These are phyloP conservation scores for Aphaenogaster rudis DNA, from an alignment of 1,140 invertebrate genomes.

Conservation along the genomic window DNA sequence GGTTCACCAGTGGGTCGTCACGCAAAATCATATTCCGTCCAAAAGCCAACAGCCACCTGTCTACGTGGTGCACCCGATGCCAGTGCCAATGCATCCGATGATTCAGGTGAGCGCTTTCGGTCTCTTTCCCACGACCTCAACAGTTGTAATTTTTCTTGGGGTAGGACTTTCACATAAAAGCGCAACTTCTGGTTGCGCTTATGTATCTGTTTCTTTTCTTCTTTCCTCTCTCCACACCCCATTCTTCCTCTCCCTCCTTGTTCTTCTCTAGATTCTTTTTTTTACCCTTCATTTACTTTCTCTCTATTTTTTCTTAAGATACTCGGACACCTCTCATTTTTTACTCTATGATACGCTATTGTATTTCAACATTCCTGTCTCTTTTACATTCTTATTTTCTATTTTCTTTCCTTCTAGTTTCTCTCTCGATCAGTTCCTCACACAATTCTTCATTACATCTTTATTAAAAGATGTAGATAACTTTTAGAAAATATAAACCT, in stretches of 20 bases:
- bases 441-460: neutral
- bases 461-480: neutral
- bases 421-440: neutral
- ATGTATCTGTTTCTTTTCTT: neutral
- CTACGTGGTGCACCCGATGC: conserved; percentile 83
- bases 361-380: neutral
- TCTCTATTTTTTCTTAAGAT: neutral
- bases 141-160: neutral
- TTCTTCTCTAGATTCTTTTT: neutral
- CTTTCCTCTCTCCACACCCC: neutral
- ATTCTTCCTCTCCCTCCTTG: neutral
- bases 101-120: conserved; percentile 81
- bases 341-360: neutral
- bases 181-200: neutral
- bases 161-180: neutral
- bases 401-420: neutral
- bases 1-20: conserved; percentile 85
- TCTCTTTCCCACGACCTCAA: conserved; percentile 22
- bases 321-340: neutral
- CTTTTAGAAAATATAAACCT: neutral
- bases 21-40: conserved; percentile 81
- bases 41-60: conserved; percentile 82
- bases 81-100: conserved; percentile 82
- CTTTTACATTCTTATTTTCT: neutral
- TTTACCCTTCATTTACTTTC: neutral